Evolutionary conservation across 2,113 vertebrate species (phyloP), one percentile per base, ranked within the genome.

Genomic region (Heliornis fulica): DNA sequence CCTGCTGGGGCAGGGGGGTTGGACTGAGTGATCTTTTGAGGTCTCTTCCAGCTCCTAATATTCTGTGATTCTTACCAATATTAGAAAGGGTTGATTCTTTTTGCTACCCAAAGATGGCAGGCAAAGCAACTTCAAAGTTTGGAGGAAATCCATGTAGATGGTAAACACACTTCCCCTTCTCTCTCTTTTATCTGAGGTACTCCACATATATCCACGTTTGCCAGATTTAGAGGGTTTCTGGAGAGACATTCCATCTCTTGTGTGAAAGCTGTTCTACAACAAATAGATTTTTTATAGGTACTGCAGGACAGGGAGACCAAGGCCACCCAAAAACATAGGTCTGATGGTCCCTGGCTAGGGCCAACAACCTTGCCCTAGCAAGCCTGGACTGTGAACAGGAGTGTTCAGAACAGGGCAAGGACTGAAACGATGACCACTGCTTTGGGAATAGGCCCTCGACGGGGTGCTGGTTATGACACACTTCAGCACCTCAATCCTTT

Each of bases 321-420:
- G 59, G 3, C 1, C 5, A 15, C 10, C 32, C 7, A 22, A 40
- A 54, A 79, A 10, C n/a, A n/a, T 2, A n/a, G n/a, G 1, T 56
- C 60, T 75, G 46, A 45, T 43, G 45, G 32, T 22, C 10, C 22
- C 59, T 64, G 32, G 15, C 45, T 38, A 22, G 32, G 34, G 38
- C 23, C 26, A 77, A 23, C 50, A 48, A 29, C 41, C n/a, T 76
- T 32, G 13, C 18, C 34, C 15, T 28, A 51, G 28, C 31, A 61
- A 87, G 78, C 31, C 0, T 21, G 20, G 23, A 29, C 70, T 25
- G 43, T 41, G 48, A 60, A 65, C 25, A 56, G 48, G 72, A 85
- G 43, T 2, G 8, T 20, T 45, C 46, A 54, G 51, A 60, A 90
- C 48, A 69, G 3, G 31, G 29, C 34, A 89, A 45, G 36, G 50